Base-by-base conservation (phyloP, 2,797 vertebrate species). In the Megaceryle alcyon region DNA sequence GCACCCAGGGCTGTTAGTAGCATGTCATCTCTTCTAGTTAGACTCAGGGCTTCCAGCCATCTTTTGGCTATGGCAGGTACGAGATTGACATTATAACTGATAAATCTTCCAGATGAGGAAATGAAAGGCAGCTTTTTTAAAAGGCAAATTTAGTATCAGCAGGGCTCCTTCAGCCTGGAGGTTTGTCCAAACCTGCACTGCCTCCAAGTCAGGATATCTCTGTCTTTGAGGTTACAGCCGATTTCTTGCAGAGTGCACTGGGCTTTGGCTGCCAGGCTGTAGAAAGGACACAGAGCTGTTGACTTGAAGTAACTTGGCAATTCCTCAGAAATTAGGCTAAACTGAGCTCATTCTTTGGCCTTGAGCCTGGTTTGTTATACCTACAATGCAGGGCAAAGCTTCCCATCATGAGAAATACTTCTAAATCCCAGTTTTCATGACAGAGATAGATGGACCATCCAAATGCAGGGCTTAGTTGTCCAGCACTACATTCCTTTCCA, bases 271-370 rank as follows among this genome's bases (percentile, higher is more conserved):
- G 86, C 86, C 90, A 92, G 83, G 64, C 51, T 92, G 60, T 26
- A 84, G 44, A 94, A 81, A 71, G 29, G 39, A 15, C 57, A 12
- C 44, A 3, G 12, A 76, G 51, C 18, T 79, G 84, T 39, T 91
- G 73, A 87, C 89, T 94, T 94, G 90, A 85, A 88, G 88, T 82
- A 96, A 96, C 46, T 69, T 84, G 64, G 61, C 85, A 92, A 28
- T 90, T 96, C 72, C 84, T 90, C 94, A 93, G 71, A 82, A 84
- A 81, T 65, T 14, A 80, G 64, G 41, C 23, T 73, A 84, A 89
- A 69, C 63, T 96, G 84, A 89, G 82, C 61, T 95, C 91, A 94
- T 94, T 96, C 60, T 46, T 93, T 94, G 91, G 95, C 93, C 57
- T 79, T 3, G 2, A 53, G 79, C 91, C 92, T 86, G 41, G 20